phyloP scores from a whole-genome alignment of 2,113 vertebrate species.

The Gadus macrocephalus region DNA sequence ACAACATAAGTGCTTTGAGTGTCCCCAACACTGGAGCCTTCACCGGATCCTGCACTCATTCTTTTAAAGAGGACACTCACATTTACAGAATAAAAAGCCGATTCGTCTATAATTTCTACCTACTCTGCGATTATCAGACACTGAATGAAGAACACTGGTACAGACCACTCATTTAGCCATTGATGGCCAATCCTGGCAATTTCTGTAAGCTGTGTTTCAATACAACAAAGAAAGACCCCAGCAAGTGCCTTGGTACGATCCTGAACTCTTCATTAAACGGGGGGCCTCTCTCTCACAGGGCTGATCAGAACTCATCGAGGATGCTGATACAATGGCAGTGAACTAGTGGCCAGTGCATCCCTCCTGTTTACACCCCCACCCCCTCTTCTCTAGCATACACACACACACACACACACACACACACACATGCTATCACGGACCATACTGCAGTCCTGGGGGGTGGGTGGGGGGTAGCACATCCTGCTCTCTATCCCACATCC shows the following conservation, averaged over 20 bases:
- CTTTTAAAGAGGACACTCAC: no score
- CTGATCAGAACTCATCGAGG: no score
- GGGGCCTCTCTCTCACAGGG: no score
- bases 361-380: slow-evolving; percentile 49
- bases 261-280: no score
- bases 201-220: slow-evolving; percentile 17
- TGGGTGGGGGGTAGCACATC: slow-evolving; percentile 37
- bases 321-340: no score
- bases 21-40: slow-evolving; percentile 19
- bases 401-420: slow-evolving; percentile 36
- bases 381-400: slow-evolving; percentile 43
- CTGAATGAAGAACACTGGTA: not conserved
- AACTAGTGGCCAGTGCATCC: no score
- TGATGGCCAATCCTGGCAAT: slow-evolving; percentile 1
- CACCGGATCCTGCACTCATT: slow-evolving; percentile 2
- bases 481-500: slow-evolving; percentile 51
- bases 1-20: slow-evolving; percentile 6
- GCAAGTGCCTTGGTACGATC: no score
- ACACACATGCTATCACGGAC: slow-evolving; percentile 47
- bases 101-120: not conserved
- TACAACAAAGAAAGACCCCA: not conserved
- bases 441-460: slow-evolving; percentile 65
- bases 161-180: not conserved
- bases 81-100: not conserved
- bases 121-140: not conserved